These are phyloP conservation scores for Drosophila neotestacea DNA, from an alignment of 2,888 invertebrate genomes.

Conservation along the genomic window DNA sequence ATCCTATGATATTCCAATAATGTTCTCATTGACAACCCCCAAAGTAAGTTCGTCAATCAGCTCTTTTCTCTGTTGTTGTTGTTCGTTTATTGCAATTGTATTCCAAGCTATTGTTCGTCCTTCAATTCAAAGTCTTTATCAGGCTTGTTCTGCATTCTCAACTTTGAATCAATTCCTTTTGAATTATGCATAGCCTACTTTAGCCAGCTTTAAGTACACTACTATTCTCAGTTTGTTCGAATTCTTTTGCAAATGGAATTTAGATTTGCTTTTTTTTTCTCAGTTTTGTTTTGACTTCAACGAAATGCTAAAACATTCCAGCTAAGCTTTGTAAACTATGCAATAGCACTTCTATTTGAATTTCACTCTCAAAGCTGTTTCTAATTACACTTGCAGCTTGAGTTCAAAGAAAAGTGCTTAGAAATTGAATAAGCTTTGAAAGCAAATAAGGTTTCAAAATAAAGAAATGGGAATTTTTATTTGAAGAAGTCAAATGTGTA, in stretches of 20 bases:
- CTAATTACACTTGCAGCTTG: background rate
- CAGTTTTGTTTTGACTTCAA: background rate
- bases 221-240: background rate
- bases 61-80: constrained; percentile 8
- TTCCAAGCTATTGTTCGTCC: constrained; percentile 9
- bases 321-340: constrained; percentile 3
- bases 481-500: no score
- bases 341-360: constrained; percentile 1
- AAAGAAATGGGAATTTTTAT: no score
- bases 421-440: no score
- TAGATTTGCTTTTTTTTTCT: background rate
- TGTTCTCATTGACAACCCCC: constrained; percentile 35
- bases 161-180: constrained; percentile 11
- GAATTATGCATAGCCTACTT: constrained; percentile 26
- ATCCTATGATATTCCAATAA: constrained; percentile 16
- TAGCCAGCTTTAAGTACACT: constrained; percentile 6
- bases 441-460: no score
- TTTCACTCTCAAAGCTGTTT: background rate
- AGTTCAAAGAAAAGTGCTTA: background rate
- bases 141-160: constrained; percentile 13
- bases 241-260: constrained; percentile 15
- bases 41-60: constrained; percentile 9
- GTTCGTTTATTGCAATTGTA: constrained; percentile 8
- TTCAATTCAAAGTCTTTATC: constrained; percentile 23
- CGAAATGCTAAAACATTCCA: constrained; percentile 12